phyloP scores from a whole-genome alignment of 1,140 invertebrate genomes.

The Pteromalus puparum region DNA sequence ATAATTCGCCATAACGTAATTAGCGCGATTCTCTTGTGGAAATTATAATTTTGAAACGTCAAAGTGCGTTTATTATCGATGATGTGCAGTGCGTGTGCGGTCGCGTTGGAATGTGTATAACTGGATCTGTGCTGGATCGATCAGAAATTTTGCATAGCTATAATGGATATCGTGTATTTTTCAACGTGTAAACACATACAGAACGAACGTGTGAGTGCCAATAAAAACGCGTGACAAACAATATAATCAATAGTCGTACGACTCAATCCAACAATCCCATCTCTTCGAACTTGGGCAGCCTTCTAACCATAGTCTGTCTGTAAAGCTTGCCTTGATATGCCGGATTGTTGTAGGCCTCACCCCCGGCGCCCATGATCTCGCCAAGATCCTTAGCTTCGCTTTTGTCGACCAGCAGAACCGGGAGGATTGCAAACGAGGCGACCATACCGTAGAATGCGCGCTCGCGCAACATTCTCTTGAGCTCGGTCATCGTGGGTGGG shows the following conservation, averaged over 20 bases:
- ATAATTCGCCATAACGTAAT: no score
- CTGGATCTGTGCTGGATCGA: no score
- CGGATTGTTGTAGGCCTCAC: slow-evolving; percentile 47
- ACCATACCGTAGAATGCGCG: slow-evolving; percentile 63
- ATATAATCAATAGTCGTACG: neutral
- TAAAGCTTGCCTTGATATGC: slow-evolving; percentile 47
- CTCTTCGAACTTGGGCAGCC: slow-evolving; percentile 59
- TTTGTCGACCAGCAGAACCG: slow-evolving; percentile 62
- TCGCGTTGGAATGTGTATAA: no score
- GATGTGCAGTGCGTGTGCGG: no score
- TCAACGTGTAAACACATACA: no score
- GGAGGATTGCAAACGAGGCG: slow-evolving; percentile 58
- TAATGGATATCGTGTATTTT: no score
- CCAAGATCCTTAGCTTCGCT: slow-evolving; percentile 56
- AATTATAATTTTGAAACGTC: no score
- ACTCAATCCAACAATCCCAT: slow-evolving; percentile 63
- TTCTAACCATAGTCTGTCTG: slow-evolving; percentile 57
- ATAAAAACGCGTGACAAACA: no score
- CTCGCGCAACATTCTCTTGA: slow-evolving; percentile 64
- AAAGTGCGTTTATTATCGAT: neutral
- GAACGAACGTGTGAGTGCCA: no score
- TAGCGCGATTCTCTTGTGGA: no score
- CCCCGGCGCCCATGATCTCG: slow-evolving; percentile 58
- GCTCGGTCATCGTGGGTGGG: slow-evolving; percentile 68
- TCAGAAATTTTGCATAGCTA: no score